A percentile compares a stretch with the other conserved stretches of the same genome.
phyloP scores from a whole-genome alignment of 2,797 vertebrate species.

The Ispidina picta region DNA sequence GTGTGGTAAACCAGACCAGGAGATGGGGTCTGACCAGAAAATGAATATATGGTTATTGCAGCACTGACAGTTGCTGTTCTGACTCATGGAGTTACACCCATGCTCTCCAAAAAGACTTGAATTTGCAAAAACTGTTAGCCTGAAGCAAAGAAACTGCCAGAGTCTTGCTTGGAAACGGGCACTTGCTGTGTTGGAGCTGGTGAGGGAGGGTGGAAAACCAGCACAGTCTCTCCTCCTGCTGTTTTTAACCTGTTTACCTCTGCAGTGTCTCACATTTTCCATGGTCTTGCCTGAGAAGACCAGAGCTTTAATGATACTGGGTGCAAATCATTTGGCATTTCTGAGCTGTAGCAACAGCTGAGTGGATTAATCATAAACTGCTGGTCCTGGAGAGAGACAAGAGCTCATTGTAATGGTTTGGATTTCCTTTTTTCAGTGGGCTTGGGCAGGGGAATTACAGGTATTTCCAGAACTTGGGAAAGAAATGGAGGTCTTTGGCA shows the following conservation, averaged over 20 bases:
- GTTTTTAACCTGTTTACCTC: constrained; percentile 36
- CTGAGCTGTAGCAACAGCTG: constrained; percentile 37
- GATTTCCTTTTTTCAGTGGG: neutral
- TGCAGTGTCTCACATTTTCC: constrained; percentile 36
- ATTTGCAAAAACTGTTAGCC: constrained; percentile 22
- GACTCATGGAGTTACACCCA: constrained; percentile 16
- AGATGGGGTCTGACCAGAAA: neutral
- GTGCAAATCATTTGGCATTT: neutral
- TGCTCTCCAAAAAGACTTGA: constrained; percentile 12
- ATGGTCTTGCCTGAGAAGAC: neutral
- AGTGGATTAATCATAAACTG: constrained; percentile 21
- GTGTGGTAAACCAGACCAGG: neutral
- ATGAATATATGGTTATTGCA: neutral
- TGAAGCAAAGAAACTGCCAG: constrained; percentile 2
- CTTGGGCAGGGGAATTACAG: neutral
- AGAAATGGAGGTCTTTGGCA: neutral
- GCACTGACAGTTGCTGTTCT: neutral
- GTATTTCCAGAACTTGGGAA: neutral
- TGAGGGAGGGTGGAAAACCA: neutral
- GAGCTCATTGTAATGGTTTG: neutral
- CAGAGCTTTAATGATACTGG: neutral
- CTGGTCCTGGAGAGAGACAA: neutral
- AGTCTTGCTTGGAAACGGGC: neutral
- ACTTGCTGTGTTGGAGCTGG: neutral
- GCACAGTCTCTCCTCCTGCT: neutral